These are phyloP conservation scores for Heterotis niloticus DNA, from an alignment of 2,113 vertebrate species.

Conservation along the genomic window DNA sequence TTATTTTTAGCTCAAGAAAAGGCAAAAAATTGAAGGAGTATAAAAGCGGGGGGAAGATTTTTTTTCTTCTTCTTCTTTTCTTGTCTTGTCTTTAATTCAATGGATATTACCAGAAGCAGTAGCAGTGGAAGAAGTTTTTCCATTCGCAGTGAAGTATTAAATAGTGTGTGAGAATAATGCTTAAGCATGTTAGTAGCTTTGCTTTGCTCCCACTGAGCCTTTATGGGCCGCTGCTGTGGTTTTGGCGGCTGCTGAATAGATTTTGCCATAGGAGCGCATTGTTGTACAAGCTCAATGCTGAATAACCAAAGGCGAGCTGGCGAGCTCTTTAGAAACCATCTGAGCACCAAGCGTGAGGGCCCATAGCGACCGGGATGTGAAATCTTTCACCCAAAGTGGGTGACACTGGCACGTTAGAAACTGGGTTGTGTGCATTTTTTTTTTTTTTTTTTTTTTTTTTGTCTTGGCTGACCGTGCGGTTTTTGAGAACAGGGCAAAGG, in stretches of 20 bases:
- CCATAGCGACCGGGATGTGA: not conserved
- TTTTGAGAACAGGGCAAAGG: not conserved
- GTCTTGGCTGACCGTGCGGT: not conserved
- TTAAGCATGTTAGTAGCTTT: slow-evolving; percentile 34
- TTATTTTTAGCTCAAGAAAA: no score
- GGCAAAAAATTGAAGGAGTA: not conserved
- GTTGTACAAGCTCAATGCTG: slow-evolving; percentile 44
- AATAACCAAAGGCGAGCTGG: slow-evolving; percentile 34
- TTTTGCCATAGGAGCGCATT: slow-evolving; percentile 37
- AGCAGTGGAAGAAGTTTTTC: not conserved
- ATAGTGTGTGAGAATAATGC: slow-evolving; percentile 7
- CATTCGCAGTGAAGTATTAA: not conserved
- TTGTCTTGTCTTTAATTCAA: not conserved
- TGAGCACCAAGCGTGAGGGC: not conserved
- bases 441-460: not conserved
- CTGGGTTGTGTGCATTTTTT: not conserved
- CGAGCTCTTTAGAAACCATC: slow-evolving; percentile 22
- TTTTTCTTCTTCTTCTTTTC: not conserved
- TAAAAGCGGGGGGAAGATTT: not conserved
- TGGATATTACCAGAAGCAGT: not conserved
- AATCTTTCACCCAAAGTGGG: not conserved
- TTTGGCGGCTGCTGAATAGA: slow-evolving; percentile 42
- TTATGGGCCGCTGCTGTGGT: slow-evolving; percentile 34
- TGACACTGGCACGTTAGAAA: not conserved
- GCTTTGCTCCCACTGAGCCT: slow-evolving; percentile 27